phyloP scores from a whole-genome alignment of 2,113 vertebrate genomes.

The Puntigrus tetrazona region DNA sequence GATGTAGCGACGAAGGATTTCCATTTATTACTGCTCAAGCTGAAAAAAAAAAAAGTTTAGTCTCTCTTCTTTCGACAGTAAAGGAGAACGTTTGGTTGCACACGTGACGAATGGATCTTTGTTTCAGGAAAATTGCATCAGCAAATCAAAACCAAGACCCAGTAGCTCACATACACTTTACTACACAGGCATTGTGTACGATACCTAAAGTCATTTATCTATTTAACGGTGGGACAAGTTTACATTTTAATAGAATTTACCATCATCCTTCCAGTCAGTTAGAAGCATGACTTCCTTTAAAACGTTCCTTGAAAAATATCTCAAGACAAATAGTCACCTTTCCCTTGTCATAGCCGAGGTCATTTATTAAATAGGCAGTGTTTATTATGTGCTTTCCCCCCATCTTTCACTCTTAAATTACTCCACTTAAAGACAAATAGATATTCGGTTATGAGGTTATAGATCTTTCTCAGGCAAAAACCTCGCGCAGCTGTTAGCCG shows the following conservation, averaged over 20 bases:
- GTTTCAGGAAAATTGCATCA: not conserved
- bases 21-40: not conserved
- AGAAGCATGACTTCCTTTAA: not conserved
- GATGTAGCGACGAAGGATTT: slow-evolving; percentile 21
- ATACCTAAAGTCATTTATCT: not conserved
- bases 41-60: slow-evolving; percentile 1
- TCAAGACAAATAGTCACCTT: not conserved
- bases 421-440: not conserved
- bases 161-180: not conserved
- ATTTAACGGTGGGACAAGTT: not conserved
- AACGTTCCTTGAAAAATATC: not conserved
- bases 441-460: slow-evolving; percentile 14
- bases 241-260: not conserved
- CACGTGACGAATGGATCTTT: not conserved
- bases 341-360: not conserved
- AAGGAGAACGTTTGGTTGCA: not conserved
- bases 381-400: slow-evolving; percentile 23
- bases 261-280: not conserved
- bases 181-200: not conserved
- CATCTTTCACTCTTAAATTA: not conserved
- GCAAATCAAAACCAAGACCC: not conserved
- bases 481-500: not conserved
- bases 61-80: slow-evolving; percentile 7
- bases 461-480: slow-evolving; percentile 10
- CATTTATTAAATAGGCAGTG: slow-evolving; percentile 38